Evolutionary conservation across 64 coral and sea anemone species (phyloP), one percentile per base, ranked within the genome.

Genomic region (Cladopsammia gracilis): DNA sequence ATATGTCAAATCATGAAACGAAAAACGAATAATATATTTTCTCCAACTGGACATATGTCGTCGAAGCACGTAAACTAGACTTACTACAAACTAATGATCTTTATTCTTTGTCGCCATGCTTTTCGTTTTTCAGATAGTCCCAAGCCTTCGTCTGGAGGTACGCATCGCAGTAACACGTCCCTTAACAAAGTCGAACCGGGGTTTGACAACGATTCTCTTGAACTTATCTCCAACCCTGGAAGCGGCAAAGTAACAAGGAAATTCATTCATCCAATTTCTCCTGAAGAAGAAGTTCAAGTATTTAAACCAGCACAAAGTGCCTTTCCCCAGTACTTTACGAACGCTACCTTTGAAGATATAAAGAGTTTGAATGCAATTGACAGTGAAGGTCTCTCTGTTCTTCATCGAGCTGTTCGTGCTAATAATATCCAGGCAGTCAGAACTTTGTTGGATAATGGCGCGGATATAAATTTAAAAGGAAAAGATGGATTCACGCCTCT

Each of bases 151-250:
- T 84, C 80, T 67, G 34, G 61, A 25, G 80, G 80, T 4, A 84
- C 18, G 1, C 43, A 67, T 19, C 16, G 44, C 25, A 68, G 80
- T 18, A 67, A 50, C 19, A 8, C 58, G 13, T 84, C 80, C 4
- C 18, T 84, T 34, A 47, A 18, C n/a, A 84, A 84, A 84, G 58
- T 84, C 3, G 2, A 51, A 7, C 80, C 80, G 7, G 19, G 26
- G 45, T 16, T 84, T 47, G 60, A 84, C 44, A 64, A n/a, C 23
- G 80, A 84, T 22, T 84, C 42, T 22, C 20, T 84, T 4, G 80
- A 84, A 84, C 80, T 84, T 1, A 84, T 84, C 20, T 25, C 60
- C 61, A 68, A 84, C 18, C 80, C 80, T 10, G 80, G 80, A 25
- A 67, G 62, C 44, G 43, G 14, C 5, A 64, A 64, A 64, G 43